Base-by-base conservation (phyloP, 2,888 invertebrate species). In the Pyrochroa serraticornis region DNA sequence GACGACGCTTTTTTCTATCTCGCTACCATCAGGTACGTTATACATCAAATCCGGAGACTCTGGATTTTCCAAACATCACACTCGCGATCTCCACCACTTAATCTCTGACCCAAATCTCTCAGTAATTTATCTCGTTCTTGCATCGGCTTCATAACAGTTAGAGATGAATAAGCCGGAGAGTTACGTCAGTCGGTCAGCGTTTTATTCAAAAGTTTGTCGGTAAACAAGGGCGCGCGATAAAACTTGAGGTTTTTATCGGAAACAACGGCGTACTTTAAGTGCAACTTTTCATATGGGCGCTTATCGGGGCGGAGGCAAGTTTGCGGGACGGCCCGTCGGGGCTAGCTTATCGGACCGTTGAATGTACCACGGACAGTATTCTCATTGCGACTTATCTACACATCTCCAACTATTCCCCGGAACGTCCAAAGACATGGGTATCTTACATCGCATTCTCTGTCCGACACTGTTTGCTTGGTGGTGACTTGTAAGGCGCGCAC, bases 331-430 rank as follows among this genome's bases (percentile, higher is more conserved):
- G 59, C 43, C 48, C 43, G 44, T 33, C 48, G 42, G 49, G 36
- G 45, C 45, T 41, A 39, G 47, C 71, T 71, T 71, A 71, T 71
- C 71, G 59, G 52, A 44, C 55, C 13, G 49, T 64, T 70, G 68
- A 70, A 71, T 71, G 63, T 67, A 68, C 68, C 65, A 67, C 60
- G 68, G 71, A 68, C 71, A 71, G 65, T 61, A 67, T 71, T 70
- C 70, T 66, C 68, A 64, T 65, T 66, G 59, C 63, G 39, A 34
- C 65, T 68, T 67, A 65, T 68, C 68, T 65, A 30, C 53, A 54
- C 55, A 66, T 66, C 68, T 65, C 60, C 54, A 63, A 64, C 68
- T 66, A 66, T 60, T 63, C 63, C 63, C 53, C 61, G 62, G 58
- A 56, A 58, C 62, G 68, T 66, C 62, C 64, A 62, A 68, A 69